A percentile compares a stretch with the other conserved stretches of the same genome.
These are phyloP conservation scores for Dendrocopos noguchii DNA, from an alignment of 2,113 vertebrate species.

Conservation along the genomic window DNA sequence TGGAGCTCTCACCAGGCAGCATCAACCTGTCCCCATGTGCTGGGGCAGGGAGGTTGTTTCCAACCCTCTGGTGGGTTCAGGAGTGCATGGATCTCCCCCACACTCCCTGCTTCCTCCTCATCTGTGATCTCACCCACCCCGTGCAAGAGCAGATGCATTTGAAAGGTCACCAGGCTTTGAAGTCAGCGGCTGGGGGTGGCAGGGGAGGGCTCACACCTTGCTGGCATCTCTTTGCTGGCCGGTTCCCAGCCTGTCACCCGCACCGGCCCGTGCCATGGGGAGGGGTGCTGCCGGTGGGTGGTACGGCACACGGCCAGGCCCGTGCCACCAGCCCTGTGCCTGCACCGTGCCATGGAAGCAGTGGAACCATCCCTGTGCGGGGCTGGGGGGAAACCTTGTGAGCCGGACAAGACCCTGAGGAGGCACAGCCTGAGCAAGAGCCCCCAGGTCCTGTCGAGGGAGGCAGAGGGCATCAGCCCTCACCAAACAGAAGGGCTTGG, in stretches of 20 bases:
- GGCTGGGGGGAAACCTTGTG: background rate
- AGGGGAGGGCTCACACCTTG: slow-evolving; percentile 27
- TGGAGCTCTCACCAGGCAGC: background rate
- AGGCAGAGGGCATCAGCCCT: background rate
- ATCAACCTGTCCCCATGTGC: fast-evolving
- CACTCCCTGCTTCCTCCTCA: background rate
- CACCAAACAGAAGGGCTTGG: fast-evolving
- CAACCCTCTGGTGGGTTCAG: background rate
- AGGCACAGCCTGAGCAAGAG: fast-evolving
- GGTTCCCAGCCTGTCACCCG: background rate
- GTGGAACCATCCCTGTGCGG: fast-evolving
- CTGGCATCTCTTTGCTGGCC: background rate
- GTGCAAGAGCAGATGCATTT: background rate
- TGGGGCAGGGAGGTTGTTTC: background rate
- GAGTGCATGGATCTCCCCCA: fast-evolving
- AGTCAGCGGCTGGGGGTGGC: background rate
- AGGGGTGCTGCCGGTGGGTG: background rate
- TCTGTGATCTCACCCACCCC: background rate
- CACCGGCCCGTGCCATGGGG: background rate
- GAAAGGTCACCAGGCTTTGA: slow-evolving; percentile 47
- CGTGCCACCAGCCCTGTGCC: background rate
- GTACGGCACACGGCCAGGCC: background rate
- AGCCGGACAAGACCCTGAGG: fast-evolving
- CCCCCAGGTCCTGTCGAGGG: fast-evolving
- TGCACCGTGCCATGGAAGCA: fast-evolving